Conservation (phyloP, 2,797 vertebrate genomes). For the Cirrhinus mrigala region DNA sequence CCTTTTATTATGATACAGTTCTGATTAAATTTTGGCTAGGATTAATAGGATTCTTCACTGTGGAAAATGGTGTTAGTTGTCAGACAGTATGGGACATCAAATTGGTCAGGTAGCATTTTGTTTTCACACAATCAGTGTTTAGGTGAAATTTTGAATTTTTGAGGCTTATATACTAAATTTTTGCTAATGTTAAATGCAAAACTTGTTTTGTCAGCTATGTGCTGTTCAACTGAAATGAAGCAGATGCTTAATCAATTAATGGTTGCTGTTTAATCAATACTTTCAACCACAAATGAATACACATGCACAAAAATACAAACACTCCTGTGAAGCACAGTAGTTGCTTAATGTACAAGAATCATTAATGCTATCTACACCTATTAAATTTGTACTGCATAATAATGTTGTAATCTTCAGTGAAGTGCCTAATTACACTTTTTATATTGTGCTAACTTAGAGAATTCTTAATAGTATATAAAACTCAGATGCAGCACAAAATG, state of each 20-base stretch:
- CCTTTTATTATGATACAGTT: constrained; percentile 44
- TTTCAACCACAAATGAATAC: background rate
- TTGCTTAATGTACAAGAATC: background rate
- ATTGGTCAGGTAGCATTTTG: constrained; percentile 2
- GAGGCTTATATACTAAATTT: background rate
- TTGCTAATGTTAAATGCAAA: background rate
- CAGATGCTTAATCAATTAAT: background rate
- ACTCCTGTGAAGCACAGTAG: background rate
- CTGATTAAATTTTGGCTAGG: constrained; percentile 29
- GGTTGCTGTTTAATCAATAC: background rate
- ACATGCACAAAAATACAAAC: background rate
- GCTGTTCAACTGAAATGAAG: background rate
- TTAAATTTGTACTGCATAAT: background rate
- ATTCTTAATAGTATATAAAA: background rate
- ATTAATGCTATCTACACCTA: background rate
- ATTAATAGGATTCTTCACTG: constrained; percentile 32
- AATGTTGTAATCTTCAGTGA: background rate
- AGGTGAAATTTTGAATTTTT: background rate
- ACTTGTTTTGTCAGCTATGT: background rate
- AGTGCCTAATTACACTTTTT: background rate
- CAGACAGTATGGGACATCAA: background rate
- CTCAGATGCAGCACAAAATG: background rate
- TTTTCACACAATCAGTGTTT: background rate
- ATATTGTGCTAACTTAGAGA: background rate
- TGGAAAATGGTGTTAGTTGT: constrained; percentile 1